phyloP scores from a whole-genome alignment of 2,797 vertebrate species.

The Tamandua tetradactyla region DNA sequence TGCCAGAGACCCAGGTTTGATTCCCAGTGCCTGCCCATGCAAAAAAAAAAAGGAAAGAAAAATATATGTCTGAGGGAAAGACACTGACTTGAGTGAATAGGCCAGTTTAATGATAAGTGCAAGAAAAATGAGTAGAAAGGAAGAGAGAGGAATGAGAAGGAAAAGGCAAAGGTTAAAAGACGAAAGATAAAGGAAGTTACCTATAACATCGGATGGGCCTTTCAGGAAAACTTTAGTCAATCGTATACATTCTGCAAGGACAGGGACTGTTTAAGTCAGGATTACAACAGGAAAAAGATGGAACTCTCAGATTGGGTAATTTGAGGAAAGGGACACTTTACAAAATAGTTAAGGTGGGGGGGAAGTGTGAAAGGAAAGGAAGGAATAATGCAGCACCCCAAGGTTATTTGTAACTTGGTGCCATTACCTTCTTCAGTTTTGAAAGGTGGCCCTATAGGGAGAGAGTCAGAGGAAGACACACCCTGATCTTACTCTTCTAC shows the following conservation, averaged over 20 bases:
- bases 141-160: background rate
- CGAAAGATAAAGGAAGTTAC: background rate
- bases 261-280: background rate
- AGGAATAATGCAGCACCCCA: background rate
- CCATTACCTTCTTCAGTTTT: background rate
- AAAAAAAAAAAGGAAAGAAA: too few species aligned
- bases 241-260: background rate
- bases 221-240: background rate
- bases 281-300: background rate
- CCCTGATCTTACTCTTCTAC: background rate
- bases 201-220: background rate
- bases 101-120: background rate
- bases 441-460: background rate
- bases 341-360: background rate
- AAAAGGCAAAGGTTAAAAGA: background rate
- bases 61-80: background rate
- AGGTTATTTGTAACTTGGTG: background rate
- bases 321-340: background rate
- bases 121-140: background rate
- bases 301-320: background rate
- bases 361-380: background rate
- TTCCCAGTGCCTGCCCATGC: too few species aligned
- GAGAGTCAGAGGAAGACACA: background rate
- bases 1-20: too few species aligned
- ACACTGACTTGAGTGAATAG: background rate